phyloP scores from a whole-genome alignment of 2,888 invertebrate genomes.

The Apotomis betuletana region DNA sequence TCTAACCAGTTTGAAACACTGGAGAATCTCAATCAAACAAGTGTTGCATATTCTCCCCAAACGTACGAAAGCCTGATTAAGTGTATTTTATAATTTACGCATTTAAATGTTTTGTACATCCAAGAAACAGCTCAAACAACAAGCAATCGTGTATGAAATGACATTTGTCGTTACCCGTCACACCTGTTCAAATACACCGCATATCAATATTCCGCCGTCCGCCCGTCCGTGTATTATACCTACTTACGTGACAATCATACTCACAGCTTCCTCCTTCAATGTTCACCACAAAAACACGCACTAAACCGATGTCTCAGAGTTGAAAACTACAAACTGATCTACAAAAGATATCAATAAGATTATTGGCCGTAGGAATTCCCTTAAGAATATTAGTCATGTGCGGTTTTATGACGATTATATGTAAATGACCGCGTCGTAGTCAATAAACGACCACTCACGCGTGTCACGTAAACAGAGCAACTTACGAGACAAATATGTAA shows the following conservation, averaged over 20 bases:
- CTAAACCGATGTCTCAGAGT: neutral
- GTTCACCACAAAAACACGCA: neutral
- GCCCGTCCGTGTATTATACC: neutral
- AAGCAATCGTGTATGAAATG: no score
- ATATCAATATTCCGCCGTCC: neutral
- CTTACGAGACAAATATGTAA: no score
- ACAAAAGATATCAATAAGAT: neutral
- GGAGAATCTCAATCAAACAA: no score
- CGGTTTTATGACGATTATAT: neutral
- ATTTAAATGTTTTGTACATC: no score
- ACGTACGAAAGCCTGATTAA: no score
- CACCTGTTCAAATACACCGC: neutral
- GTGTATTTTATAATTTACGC: no score
- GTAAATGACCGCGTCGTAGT: neutral
- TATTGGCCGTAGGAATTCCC: constrained; percentile 15
- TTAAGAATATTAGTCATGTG: constrained; percentile 16
- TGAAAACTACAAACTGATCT: neutral
- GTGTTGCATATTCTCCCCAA: no score
- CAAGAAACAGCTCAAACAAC: no score
- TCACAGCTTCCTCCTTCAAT: constrained; percentile 5
- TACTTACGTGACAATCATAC: constrained; percentile 13
- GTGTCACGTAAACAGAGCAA: neutral
- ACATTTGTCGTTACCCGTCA: no score
- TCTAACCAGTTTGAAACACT: no score
- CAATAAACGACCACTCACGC: neutral